Conservation (phyloP, 1,140 invertebrate species). For the Zaprionus tsacasi region DNA sequence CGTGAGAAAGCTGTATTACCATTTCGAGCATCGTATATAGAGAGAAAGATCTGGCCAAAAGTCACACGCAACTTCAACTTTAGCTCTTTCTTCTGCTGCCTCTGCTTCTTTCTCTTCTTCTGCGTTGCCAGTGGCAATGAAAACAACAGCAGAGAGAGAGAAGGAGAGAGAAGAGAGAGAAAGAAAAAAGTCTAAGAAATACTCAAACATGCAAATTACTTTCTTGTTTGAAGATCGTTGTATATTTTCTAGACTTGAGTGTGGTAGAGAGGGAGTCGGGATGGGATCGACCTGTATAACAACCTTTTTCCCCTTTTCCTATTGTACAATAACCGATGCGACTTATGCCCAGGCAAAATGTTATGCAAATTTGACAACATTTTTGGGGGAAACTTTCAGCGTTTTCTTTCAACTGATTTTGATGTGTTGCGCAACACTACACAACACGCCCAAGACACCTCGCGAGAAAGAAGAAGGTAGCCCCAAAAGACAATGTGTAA, state of each 20-base stretch:
- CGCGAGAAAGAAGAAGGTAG: conserved; percentile 11
- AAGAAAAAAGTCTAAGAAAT: conserved; percentile 12
- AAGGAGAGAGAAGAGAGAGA: conserved; percentile 14
- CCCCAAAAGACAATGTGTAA: not conserved
- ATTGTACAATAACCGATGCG: conserved; percentile 45
- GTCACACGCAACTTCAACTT: conserved; percentile 39
- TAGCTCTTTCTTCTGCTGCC: not conserved
- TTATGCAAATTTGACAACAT: conserved; percentile 47
- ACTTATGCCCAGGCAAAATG: conserved; percentile 25
- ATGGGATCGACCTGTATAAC: not conserved
- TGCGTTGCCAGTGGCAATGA: conserved; percentile 29
- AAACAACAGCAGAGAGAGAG: conserved; percentile 18
- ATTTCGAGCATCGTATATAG: conserved; percentile 20
- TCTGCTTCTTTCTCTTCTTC: not conserved
- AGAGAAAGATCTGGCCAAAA: conserved; percentile 28
- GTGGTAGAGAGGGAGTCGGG: not conserved
- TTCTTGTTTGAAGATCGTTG: conserved; percentile 25
- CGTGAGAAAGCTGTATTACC: conserved; percentile 39
- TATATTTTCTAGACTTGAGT: not conserved
- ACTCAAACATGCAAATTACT: conserved; percentile 40
- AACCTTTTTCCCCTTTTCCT: conserved; percentile 46
- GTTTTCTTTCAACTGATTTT: conserved; percentile 17
- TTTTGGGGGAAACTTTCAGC: conserved; percentile 42
- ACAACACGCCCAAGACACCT: conserved; percentile 26
- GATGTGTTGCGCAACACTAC: conserved; percentile 43